Evolutionary conservation across 2,888 invertebrate genomes (phyloP), one percentile per base, ranked within the genome.

Genomic region (Aleiodes testaceus): DNA sequence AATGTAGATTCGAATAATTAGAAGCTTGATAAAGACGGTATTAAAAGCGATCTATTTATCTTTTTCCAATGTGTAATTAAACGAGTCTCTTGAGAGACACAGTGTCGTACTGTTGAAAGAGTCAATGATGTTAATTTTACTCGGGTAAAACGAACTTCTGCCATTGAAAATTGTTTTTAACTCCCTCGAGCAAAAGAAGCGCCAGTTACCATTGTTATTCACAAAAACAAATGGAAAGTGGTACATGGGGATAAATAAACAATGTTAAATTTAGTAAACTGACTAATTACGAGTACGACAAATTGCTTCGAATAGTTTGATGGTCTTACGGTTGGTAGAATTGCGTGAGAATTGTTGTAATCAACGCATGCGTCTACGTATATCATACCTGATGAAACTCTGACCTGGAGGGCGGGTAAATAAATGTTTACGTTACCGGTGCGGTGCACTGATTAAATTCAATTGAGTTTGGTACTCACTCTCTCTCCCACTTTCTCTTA

Each of bases 371-470:
- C 30, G 55, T 52, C 22, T 59, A 26, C 70, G 3, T 68, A 36
- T 36, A 49, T 36, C 11, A 16, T 59, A 42, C 59, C 59, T 59
- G 59, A 42, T 14, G 36, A n/a, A 59, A 42, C 36, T 59, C 59
- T 59, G 59, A 59, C 59, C 59, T 18, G 59, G 42, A 20, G 59
- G 14, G 52, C 45, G 47, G 44, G 50, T 65, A 59, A 69, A 75
- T 71, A 66, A 74, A 73, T 69, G 70, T 73, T 74, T 72, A 69
- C 65, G 55, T 66, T 59, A 59, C 59, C 47, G 20, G 55, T 53
- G 36, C 26, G 53, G 20, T 49, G 67, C 61, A 30, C 72, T 74
- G 73, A 75, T 75, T 75, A 78, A 76, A 82, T 79, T 77, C 73
- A 79, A 81, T 47, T 50, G 45, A 61, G 50, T 50, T 68, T 59